Percentiles rank a stretch among this genome's conserved stretches.
phyloP scores from a whole-genome alignment of 2,113 vertebrate genomes.

The Ovibos moschatus region DNA sequence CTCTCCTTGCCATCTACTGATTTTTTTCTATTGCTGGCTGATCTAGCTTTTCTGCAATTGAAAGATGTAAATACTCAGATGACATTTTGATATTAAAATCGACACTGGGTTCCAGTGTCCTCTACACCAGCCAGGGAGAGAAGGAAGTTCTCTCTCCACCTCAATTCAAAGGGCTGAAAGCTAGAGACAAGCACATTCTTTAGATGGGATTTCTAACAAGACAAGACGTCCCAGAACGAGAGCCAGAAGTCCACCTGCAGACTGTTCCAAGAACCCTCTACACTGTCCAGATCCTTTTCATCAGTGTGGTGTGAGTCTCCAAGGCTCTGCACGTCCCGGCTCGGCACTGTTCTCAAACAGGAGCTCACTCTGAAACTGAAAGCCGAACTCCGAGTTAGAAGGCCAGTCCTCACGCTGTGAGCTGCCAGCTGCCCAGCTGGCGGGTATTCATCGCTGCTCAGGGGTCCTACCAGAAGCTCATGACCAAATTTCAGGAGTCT shows the following conservation, averaged over 20 bases:
- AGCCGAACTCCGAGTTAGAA: rapidly evolving
- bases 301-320: rapidly evolving
- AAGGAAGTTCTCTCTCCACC: not conserved
- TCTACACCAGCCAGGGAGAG: not conserved
- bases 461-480: not conserved
- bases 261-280: too few species aligned
- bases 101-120: not conserved
- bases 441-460: not conserved
- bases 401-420: not conserved
- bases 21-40: not conserved
- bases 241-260: too few species aligned
- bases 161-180: not conserved
- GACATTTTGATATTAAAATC: not conserved
- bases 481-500: not conserved
- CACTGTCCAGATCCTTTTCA: not conserved
- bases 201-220: not conserved
- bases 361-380: not conserved
- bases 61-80: not conserved
- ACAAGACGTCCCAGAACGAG: not conserved
- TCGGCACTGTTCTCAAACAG: not conserved
- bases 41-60: not conserved
- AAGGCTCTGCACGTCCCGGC: too few species aligned
- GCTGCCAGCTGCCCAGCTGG: not conserved
- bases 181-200: not conserved
- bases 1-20: not conserved